These are phyloP conservation scores for Neodiprion fabricii DNA, from an alignment of 1,140 invertebrate genomes.

Conservation along the genomic window DNA sequence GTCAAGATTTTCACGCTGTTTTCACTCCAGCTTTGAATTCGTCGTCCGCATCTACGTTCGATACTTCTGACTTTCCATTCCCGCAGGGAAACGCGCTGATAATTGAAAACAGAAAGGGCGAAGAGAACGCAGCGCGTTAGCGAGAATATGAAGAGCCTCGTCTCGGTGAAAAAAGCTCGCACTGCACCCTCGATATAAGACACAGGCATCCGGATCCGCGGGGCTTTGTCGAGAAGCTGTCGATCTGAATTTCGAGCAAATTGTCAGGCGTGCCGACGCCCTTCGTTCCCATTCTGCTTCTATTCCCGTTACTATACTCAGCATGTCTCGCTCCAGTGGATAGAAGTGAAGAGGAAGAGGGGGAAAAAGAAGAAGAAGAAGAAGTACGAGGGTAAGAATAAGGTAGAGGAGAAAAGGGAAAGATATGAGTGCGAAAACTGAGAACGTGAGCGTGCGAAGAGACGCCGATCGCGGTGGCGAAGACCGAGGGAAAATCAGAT, in stretches of 20 bases:
- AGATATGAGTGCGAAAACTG: not conserved
- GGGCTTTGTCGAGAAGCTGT: too few species aligned
- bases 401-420: not conserved
- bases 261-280: not conserved
- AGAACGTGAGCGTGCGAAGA: conserved; percentile 21
- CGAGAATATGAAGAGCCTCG: too few species aligned
- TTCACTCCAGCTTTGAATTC: too few species aligned
- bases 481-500: conserved; percentile 10
- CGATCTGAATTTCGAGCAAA: not conserved
- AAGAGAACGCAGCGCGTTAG: too few species aligned
- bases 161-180: too few species aligned
- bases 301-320: not conserved
- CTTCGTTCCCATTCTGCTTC: not conserved
- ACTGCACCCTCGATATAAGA: too few species aligned
- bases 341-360: not conserved
- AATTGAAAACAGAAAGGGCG: too few species aligned
- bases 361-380: not conserved
- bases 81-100: too few species aligned
- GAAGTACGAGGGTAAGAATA: not conserved
- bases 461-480: conserved; percentile 19
- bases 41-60: too few species aligned
- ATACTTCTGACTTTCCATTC: too few species aligned
- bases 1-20: too few species aligned
- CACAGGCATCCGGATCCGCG: too few species aligned
- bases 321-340: not conserved